These are phyloP conservation scores for Eumeta japonica DNA, from an alignment of 1,140 invertebrate genomes.

Conservation along the genomic window DNA sequence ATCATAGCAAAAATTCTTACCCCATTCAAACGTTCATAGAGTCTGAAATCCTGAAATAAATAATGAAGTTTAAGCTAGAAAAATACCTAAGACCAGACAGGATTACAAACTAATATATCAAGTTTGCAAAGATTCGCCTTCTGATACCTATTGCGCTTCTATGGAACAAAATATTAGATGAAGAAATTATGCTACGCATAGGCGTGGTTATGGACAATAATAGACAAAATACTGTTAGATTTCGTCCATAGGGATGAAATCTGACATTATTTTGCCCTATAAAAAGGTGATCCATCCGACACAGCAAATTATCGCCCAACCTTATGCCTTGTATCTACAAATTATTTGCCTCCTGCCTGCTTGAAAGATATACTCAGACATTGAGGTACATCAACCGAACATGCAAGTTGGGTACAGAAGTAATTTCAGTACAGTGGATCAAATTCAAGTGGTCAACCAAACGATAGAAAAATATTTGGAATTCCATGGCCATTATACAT, in stretches of 20 bases:
- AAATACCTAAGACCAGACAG: no score
- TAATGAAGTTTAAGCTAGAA: background rate
- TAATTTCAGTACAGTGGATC: constrained; percentile 21
- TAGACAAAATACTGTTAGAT: constrained; percentile 15
- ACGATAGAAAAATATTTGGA: constrained; percentile 20
- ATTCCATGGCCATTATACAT: constrained; percentile 14
- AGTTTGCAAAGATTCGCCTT: background rate
- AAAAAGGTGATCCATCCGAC: constrained; percentile 23
- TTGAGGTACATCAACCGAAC: constrained; percentile 22
- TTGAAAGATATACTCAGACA: constrained; percentile 12
- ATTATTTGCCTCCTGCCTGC: constrained; percentile 21
- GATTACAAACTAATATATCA: constrained; percentile 1
- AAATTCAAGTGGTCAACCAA: constrained; percentile 18
- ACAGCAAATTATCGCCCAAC: constrained; percentile 27
- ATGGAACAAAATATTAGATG: constrained; percentile 19
- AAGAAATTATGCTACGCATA: constrained; percentile 21
- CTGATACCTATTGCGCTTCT: no score
- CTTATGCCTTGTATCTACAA: constrained; percentile 23
- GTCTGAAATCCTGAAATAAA: no score
- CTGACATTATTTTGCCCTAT: constrained; percentile 23
- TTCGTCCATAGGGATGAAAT: constrained; percentile 19
- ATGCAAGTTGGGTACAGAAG: constrained; percentile 33
- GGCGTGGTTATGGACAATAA: constrained; percentile 11
- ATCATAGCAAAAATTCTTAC: no score
- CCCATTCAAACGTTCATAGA: no score